Evolutionary conservation across 2,888 invertebrate genomes (phyloP).

Genomic region (Punctoribates punctum): DNA sequence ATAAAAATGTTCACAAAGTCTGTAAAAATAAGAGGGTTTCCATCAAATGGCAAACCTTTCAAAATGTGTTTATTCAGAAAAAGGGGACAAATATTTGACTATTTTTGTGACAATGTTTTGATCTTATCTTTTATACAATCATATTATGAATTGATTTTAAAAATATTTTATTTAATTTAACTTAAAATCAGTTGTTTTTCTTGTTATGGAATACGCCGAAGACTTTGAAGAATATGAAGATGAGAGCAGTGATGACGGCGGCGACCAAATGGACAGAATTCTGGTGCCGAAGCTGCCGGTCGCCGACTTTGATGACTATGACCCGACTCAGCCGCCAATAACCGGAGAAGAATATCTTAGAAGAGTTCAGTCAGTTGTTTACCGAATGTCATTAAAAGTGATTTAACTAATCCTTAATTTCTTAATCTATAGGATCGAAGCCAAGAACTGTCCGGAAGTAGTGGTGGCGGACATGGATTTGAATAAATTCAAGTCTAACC

Average conservation of each 20-base stretch:
- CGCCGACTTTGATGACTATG: conserved; percentile 38
- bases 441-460: conserved; percentile 34
- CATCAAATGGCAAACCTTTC: neutral
- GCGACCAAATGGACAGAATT: neutral
- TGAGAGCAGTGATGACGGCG: conserved; percentile 2
- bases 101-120: neutral
- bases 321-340: conserved; percentile 38
- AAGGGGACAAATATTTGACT: neutral
- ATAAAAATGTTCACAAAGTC: neutral
- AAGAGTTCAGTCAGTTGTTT: conserved; percentile 39
- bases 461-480: conserved; percentile 36
- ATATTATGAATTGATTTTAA: neutral
- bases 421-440: conserved; percentile 4
- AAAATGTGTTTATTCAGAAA: neutral
- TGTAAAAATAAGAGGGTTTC: neutral
- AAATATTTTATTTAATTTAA: neutral
- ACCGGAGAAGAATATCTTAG: conserved; percentile 40
- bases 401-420: neutral
- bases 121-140: neutral
- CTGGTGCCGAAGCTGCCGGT: conserved; percentile 38
- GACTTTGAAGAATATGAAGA: conserved; percentile 19
- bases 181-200: neutral
- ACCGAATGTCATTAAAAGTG: neutral
- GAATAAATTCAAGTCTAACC: conserved; percentile 1
- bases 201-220: neutral